Percentiles rank a stretch among this genome's conserved stretches.
Evolutionary conservation across 2,797 vertebrate genomes (phyloP).

Genomic region (Eulemur albifrons): DNA sequence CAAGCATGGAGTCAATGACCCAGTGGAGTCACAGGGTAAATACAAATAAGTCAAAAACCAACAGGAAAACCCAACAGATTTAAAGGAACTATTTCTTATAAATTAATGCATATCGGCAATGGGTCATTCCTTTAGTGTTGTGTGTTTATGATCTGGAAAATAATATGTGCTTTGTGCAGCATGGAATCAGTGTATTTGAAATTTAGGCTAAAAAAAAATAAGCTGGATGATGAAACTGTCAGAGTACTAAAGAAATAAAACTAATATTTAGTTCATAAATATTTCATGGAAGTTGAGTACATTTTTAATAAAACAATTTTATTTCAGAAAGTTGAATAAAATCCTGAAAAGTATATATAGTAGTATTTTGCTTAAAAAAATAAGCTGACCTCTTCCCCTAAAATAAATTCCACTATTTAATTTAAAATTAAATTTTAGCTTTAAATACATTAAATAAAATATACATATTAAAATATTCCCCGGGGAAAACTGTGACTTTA

Average conservation of each 20-base stretch:
- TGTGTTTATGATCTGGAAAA: not conserved
- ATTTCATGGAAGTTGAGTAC: not conserved
- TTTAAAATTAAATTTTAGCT: not conserved
- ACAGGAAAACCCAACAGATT: not conserved
- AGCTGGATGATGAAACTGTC: not conserved
- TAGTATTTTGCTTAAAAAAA: not conserved
- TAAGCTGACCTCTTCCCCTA: not conserved
- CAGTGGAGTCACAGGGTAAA: not conserved
- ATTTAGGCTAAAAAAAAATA: not conserved
- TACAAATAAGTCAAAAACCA: not conserved
- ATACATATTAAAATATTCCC: not conserved
- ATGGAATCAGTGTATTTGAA: not conserved
- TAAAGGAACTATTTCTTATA: conserved; percentile 4
- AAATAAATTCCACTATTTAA: not conserved
- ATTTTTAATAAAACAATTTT: not conserved
- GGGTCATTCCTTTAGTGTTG: not conserved
- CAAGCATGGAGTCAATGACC: not conserved
- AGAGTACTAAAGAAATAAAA: not conserved
- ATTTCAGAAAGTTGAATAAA: not conserved
- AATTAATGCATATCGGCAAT: not conserved
- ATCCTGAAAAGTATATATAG: not conserved
- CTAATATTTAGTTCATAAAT: not conserved
- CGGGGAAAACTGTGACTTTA: not conserved
- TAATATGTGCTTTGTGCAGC: not conserved
- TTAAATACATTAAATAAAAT: not conserved